Percentiles rank a stretch among this genome's conserved stretches.
phyloP scores from a whole-genome alignment of 2,113 vertebrate genomes.

The Xiphophorus hellerii region DNA sequence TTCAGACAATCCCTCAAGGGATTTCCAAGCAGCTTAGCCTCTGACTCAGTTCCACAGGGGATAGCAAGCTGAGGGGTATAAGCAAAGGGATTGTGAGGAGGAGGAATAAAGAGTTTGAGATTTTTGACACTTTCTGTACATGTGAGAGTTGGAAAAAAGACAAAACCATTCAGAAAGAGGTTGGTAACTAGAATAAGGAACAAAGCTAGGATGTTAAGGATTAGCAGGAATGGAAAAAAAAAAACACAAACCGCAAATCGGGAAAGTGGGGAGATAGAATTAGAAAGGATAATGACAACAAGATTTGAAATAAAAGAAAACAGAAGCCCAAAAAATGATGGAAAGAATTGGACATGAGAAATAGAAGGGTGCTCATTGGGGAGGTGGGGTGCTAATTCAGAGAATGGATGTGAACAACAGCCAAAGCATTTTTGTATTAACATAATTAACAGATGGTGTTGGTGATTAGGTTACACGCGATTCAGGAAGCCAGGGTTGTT shows the following conservation, averaged over 20 bases:
- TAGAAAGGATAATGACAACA: constrained; percentile 65
- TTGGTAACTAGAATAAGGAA: constrained; percentile 44
- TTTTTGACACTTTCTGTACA: constrained; percentile 45
- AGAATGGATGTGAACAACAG: constrained; percentile 73
- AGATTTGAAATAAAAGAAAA: constrained; percentile 58
- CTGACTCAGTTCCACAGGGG: constrained; percentile 54
- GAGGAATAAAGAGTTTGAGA: constrained; percentile 55
- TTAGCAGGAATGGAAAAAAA: constrained; percentile 47
- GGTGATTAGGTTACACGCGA: constrained; percentile 80
- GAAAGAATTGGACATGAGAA: constrained; percentile 58
- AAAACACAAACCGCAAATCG: neutral
- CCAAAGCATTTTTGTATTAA: constrained; percentile 79
- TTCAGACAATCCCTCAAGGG: constrained; percentile 82
- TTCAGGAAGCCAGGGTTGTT: constrained; percentile 77
- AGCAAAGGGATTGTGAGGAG: constrained; percentile 35
- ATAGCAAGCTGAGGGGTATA: constrained; percentile 36
- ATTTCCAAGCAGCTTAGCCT: constrained; percentile 61
- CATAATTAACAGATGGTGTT: constrained; percentile 83
- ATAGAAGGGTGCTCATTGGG: constrained; percentile 49
- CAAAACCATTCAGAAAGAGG: constrained; percentile 41
- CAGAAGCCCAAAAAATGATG: constrained; percentile 45
- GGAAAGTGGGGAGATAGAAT: constrained; percentile 60
- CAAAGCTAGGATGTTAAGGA: constrained; percentile 48
- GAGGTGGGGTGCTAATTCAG: constrained; percentile 63
- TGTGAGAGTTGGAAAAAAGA: constrained; percentile 29